phyloP scores from a whole-genome alignment of 1,140 invertebrate species.

The Microvelia longipes region DNA sequence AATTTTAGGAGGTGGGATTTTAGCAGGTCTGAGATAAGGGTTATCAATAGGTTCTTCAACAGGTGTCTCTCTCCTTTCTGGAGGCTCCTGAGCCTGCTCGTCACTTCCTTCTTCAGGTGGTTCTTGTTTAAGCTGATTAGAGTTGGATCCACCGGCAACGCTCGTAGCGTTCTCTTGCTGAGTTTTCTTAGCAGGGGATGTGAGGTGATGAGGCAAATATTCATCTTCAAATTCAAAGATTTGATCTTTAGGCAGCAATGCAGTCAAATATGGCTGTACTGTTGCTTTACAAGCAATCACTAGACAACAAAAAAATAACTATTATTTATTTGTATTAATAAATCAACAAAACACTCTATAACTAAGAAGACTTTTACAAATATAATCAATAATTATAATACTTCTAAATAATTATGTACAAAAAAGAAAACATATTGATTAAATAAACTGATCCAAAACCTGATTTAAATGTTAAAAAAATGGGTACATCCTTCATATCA shows the following conservation, averaged over 20 bases:
- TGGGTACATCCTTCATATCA: no score
- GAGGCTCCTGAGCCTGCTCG: conserved; percentile 32
- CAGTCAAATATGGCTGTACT: conserved; percentile 67
- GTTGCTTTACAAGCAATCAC: conserved; percentile 75
- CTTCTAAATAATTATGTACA: no score
- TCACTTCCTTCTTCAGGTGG: conserved; percentile 35
- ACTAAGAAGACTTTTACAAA: no score
- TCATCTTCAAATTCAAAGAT: conserved; percentile 84
- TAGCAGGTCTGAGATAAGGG: conserved; percentile 68
- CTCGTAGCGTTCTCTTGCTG: conserved; percentile 33
- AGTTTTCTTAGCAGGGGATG: conserved; percentile 40
- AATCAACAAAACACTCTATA: no score
- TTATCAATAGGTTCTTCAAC: conserved; percentile 55
- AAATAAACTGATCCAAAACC: no score
- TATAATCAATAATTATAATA: no score
- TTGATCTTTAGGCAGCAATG: conserved; percentile 82
- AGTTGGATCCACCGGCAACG: conserved; percentile 16
- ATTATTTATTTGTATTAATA: conserved; percentile 8
- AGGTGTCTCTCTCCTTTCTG: conserved; percentile 27
- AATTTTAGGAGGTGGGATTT: conserved; percentile 27
- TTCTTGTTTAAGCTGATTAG: conserved; percentile 31
- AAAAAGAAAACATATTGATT: no score
- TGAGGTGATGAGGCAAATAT: conserved; percentile 36
- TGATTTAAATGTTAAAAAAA: no score
- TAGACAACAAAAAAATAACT: conserved; percentile 33